phyloP scores from a whole-genome alignment of 2,797 vertebrate genomes.

The Phaenicophaeus curvirostris region DNA sequence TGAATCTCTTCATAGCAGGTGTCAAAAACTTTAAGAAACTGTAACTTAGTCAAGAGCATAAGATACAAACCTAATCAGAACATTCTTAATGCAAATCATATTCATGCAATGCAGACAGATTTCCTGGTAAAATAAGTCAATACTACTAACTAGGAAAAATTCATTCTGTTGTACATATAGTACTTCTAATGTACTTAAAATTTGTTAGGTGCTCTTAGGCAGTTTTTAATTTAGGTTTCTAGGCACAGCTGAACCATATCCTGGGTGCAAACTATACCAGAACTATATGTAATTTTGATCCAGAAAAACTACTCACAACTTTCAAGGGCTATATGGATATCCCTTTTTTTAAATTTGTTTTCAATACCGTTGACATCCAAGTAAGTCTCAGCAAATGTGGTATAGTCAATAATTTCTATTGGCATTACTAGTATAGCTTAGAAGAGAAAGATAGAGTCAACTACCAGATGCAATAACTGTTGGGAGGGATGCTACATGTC shows the following conservation, averaged over 20 bases:
- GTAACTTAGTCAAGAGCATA: not conserved
- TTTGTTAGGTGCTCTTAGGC: not conserved
- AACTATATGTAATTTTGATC: not conserved
- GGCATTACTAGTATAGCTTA: not conserved
- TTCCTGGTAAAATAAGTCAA: constrained; percentile 17
- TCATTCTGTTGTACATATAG: not conserved
- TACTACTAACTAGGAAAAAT: constrained; percentile 4
- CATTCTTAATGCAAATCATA: constrained; percentile 7
- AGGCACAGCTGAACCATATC: constrained; percentile 15
- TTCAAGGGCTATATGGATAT: not conserved
- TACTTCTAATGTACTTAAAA: not conserved
- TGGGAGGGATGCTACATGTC: constrained; percentile 6
- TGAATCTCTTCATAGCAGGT: not conserved
- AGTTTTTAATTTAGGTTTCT: constrained; percentile 20
- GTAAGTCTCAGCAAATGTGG: not conserved
- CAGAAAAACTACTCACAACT: not conserved
- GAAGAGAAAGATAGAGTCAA: not conserved
- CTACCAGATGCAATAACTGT: constrained; percentile 9
- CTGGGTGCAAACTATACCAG: not conserved
- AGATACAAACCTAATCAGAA: constrained; percentile 17
- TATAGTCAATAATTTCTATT: constrained; percentile 18
- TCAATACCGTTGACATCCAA: constrained; percentile 10
- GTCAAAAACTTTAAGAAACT: constrained; percentile 8
- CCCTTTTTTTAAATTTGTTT: not conserved
- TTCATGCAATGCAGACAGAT: not conserved